Base-by-base conservation (phyloP, 2,888 invertebrate genomes). In the Drosophila setosimentum region DNA sequence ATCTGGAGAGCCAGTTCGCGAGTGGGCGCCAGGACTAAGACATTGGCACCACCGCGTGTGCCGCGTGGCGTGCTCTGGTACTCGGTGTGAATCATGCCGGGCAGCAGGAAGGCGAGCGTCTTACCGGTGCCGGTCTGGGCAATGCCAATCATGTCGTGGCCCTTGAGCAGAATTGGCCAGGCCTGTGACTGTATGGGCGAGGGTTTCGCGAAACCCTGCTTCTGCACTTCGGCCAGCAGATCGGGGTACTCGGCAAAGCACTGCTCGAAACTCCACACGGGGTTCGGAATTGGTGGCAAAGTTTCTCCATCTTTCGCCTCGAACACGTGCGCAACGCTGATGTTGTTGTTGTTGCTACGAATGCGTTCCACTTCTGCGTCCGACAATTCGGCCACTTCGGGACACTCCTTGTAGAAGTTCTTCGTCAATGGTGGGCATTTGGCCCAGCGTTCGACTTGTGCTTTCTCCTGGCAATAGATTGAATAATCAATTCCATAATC, bases 81-180 rank as follows among this genome's bases (percentile, higher is more conserved):
- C 77, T 98, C 97, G 72, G 98, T 98, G 91, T 99, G 99, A 80
- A 99, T 96, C 82, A 99, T 94, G 16, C 98, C 99, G 11, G 99
- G 99, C 62, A 99, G 92, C 1, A 99, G 93, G 91, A 98, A 99
- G 0, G 98, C 99, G 66, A 99, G 94, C 0, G 99, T 99, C 94
- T 99, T 99, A 0, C 98, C 98, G 24, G 97, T 97, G 65, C 98
- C 98, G 8, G 98, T 98, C 93, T 98, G 99, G 1, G 99, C 99
- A 78, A 99, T 99, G 11, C 99, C 99, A 92, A 99, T 99, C 92
- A 99, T 93, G 93, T 99, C 99, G 90, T 96, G 95, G 0, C 99
- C 99, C 88, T 96, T 95, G 49, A 99, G 93, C 0, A 99, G 94
- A 71, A 99, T 95, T 1, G 99, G 99, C 99, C 99, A 99, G 0